These are phyloP conservation scores for Callocephalon fimbriatum DNA, from an alignment of 2,113 vertebrate genomes.

Conservation along the genomic window DNA sequence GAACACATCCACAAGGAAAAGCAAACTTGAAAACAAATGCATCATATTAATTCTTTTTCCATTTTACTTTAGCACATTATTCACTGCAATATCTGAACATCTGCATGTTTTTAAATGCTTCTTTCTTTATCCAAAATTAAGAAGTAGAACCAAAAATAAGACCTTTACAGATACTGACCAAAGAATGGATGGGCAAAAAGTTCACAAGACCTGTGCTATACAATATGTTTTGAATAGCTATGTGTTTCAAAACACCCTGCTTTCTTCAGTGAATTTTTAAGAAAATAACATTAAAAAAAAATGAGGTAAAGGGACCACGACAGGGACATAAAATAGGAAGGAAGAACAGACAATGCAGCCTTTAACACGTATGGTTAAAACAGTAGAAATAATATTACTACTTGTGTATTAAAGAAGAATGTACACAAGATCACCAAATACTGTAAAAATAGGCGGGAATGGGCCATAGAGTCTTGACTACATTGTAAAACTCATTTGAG, in stretches of 20 bases:
- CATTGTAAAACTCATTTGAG: background rate
- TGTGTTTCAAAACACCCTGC: accelerated
- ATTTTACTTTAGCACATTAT: background rate
- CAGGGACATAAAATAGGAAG: background rate
- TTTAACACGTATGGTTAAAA: background rate
- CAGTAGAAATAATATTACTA: background rate
- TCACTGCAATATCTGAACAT: background rate
- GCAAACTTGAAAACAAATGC: background rate
- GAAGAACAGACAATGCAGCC: background rate
- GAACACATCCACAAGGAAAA: background rate
- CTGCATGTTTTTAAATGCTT: background rate
- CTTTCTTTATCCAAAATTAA: background rate
- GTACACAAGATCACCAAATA: constrained; percentile 43
- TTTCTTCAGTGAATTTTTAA: background rate
- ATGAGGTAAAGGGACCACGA: background rate
- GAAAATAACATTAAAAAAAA: background rate
- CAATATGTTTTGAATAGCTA: background rate
- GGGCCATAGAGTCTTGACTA: background rate
- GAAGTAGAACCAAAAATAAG: background rate
- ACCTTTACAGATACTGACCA: background rate
- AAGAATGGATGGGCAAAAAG: background rate
- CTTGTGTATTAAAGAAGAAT: background rate
- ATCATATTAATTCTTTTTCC: background rate
- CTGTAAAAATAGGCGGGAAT: constrained; percentile 12
- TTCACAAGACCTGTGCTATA: background rate